Evolutionary conservation across 2,797 vertebrate species (phyloP), one percentile per base, ranked within the genome.

Genomic region (Channallabes apus): DNA sequence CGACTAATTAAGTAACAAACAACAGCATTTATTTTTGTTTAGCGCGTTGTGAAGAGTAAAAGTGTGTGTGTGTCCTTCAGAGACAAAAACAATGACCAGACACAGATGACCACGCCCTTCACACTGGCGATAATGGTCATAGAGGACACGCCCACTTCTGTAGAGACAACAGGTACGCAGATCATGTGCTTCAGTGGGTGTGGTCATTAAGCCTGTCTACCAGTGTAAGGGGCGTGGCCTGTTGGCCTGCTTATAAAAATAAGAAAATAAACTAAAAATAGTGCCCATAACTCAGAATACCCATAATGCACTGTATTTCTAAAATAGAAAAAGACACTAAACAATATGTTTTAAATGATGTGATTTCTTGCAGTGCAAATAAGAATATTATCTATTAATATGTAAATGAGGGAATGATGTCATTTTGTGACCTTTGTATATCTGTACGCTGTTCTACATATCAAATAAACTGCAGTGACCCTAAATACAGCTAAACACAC

Each of bases 1-100:
- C 58, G 72, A 82, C 82, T 68, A 12, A 75, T 29, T 75, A 17
- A 75, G 56, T 75, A 3, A 75, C 46, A 75, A 46, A 51, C 24
- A 38, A 41, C 32, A 17, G 6, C 69, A 54, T 75, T 27, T 54
- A 75, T 27, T 54, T 54, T 75, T 7, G n/a, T 69, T 73, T 51
- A 15, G 24, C 3, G 38, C n/a, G 41, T 27, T 51, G 12, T 72
- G 68, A 72, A n/a, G 11, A 17, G 12, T 51, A 6, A 51, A 51
- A 51, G 71, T 24, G 67, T 35, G 71, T 24, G 67, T 35, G 64
- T 68, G 32, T 71, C 32, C 65, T 18, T 35, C 29, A 68, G 65
- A 35, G 17, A 65, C 12, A 4, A 29, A 27, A 67, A 29, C 64
- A 67, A 20, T 17, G 20, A 35, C 38, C 38, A 46, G 9, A 14